phyloP scores from a whole-genome alignment of 2,888 invertebrate species.

The Cheilosia vernalis region DNA sequence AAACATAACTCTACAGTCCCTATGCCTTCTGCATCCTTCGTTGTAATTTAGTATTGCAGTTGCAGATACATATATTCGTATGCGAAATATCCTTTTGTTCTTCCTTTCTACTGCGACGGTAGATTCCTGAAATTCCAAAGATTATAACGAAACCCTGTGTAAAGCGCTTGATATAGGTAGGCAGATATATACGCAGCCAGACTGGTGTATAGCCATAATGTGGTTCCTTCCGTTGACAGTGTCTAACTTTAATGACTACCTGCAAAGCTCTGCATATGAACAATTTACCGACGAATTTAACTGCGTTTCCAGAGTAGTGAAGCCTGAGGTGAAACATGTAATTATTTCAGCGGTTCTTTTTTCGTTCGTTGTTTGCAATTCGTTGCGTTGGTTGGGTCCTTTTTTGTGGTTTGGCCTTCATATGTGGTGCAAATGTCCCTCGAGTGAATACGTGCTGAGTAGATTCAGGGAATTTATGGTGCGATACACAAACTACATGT shows the following conservation, averaged over 20 bases:
- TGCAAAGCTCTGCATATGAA: conserved; percentile 56
- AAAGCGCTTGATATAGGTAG: conserved; percentile 18
- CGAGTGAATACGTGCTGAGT: conserved; percentile 14
- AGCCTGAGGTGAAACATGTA: conserved; percentile 33
- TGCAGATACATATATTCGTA: conserved; percentile 50
- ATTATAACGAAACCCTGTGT: conserved; percentile 47
- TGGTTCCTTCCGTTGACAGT: conserved; percentile 52
- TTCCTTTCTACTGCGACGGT: conserved; percentile 37
- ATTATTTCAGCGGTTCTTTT: conserved; percentile 45
- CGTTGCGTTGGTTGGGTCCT: background rate
- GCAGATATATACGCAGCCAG: background rate
- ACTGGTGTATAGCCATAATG: conserved; percentile 15
- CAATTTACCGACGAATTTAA: conserved; percentile 59
- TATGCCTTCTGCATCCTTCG: conserved; percentile 42
- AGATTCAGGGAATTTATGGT: conserved; percentile 9
- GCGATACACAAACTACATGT: background rate
- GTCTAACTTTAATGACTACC: conserved; percentile 60
- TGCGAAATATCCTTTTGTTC: conserved; percentile 40
- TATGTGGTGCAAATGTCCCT: conserved; percentile 22
- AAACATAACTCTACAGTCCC: conserved; percentile 42
- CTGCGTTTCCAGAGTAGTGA: conserved; percentile 29
- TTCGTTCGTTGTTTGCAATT: conserved; percentile 9
- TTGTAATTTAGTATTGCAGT: conserved; percentile 57
- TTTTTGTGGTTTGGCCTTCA: conserved; percentile 23
- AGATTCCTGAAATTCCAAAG: conserved; percentile 62